A percentile compares a stretch with the other conserved stretches of the same genome.
Conservation (phyloP, 2,888 invertebrate species). For the Halictus quadricinctus region DNA sequence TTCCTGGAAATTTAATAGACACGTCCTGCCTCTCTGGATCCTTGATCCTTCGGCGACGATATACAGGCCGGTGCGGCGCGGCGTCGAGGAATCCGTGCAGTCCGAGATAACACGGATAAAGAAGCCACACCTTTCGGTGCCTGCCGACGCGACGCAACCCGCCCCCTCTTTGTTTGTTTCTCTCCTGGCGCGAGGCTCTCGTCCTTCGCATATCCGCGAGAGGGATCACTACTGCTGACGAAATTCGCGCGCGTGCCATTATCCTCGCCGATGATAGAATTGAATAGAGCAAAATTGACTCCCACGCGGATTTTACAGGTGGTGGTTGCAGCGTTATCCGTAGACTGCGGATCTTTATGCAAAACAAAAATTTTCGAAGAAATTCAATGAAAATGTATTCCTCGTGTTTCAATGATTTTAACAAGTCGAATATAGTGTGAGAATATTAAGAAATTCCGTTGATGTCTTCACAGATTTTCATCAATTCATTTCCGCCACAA, state of each 20-base stretch:
- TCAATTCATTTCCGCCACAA: too few relatives aligned
- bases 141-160: slow-evolving; percentile 6
- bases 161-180: background rate
- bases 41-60: slow-evolving; percentile 55
- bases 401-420: too few relatives aligned
- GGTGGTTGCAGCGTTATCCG: background rate
- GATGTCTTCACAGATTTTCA: too few relatives aligned
- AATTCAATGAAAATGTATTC: too few relatives aligned
- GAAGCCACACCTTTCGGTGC: slow-evolving; percentile 45
- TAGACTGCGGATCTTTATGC: too few relatives aligned
- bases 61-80: background rate
- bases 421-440: too few relatives aligned
- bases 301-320: background rate
- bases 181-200: background rate
- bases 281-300: background rate
- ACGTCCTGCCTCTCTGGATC: slow-evolving; percentile 47
- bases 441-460: too few relatives aligned
- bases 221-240: background rate
- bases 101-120: slow-evolving; percentile 54
- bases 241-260: slow-evolving; percentile 9
- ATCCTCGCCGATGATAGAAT: background rate
- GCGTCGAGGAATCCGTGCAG: slow-evolving; percentile 45
- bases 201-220: slow-evolving; percentile 5
- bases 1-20: slow-evolving; percentile 72
- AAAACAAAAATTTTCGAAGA: background rate